Evolutionary conservation across 2,113 vertebrate genomes (phyloP).

Genomic region (Hiodon tergisus): DNA sequence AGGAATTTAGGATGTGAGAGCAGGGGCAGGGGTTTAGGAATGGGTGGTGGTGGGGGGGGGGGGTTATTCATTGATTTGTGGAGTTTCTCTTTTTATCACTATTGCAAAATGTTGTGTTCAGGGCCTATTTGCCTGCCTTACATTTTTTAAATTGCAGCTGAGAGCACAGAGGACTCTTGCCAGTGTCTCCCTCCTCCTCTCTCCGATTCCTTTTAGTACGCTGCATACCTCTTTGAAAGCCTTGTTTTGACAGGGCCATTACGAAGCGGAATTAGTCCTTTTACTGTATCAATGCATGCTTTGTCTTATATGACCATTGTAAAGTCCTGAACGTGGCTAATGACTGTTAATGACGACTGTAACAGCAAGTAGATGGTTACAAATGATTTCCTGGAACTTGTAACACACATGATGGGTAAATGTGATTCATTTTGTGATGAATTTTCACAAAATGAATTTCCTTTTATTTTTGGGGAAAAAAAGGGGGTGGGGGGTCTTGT

Average conservation of each 20-base stretch:
- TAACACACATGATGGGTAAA: constrained; percentile 41
- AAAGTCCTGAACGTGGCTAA: constrained; percentile 20
- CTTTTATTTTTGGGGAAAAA: constrained; percentile 30
- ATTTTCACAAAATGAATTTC: constrained; percentile 34
- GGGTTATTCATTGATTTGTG: neutral
- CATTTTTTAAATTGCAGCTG: neutral
- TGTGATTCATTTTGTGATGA: constrained; percentile 37
- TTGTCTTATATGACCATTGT: constrained; percentile 33
- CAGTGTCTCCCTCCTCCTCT: neutral
- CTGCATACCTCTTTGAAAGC: neutral
- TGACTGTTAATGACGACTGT: constrained; percentile 47
- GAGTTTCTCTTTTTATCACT: neutral
- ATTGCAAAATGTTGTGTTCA: neutral
- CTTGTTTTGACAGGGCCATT: neutral
- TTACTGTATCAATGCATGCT: neutral
- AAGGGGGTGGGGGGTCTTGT: constrained; percentile 32
- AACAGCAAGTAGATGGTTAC: constrained; percentile 33
- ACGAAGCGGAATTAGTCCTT: neutral
- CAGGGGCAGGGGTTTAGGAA: neutral
- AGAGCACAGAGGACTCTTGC: neutral
- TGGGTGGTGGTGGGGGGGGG: neutral
- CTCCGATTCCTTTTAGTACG: neutral
- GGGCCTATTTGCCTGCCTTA: neutral
- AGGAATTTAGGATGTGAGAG: neutral
- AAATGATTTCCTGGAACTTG: constrained; percentile 31